phyloP scores from a whole-genome alignment of 1,140 invertebrate species.

The Paraescarpia echinospica region DNA sequence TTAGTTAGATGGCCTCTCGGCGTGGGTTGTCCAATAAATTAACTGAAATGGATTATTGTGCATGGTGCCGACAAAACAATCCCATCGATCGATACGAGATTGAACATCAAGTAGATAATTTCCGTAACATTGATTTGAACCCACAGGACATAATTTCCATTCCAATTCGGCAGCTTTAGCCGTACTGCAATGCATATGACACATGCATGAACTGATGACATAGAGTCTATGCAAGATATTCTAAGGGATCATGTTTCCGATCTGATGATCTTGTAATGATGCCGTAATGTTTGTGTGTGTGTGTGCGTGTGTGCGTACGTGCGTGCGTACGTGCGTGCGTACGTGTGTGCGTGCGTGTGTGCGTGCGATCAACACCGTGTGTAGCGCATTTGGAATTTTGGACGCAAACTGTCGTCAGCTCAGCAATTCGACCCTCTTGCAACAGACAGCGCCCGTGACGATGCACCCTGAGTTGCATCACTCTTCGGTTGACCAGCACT shows the following conservation, averaged over 20 bases:
- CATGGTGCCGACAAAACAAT: background rate
- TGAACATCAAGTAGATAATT: background rate
- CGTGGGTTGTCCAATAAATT: background rate
- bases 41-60: background rate
- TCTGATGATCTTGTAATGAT: background rate
- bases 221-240: no score
- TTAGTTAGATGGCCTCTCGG: background rate
- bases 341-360: no score
- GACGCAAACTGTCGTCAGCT: background rate
- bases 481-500: background rate
- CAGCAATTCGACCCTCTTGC: background rate
- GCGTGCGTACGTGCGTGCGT: no score
- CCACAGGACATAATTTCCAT: background rate
- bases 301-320: background rate
- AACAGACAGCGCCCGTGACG: background rate
- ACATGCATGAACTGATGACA: background rate
- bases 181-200: background rate
- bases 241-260: background rate
- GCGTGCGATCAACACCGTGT: no score
- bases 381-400: background rate
- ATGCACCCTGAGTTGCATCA: background rate
- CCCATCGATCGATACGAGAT: background rate
- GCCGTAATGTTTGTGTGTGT: background rate
- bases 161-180: background rate
- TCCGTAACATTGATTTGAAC: no score